Base-by-base conservation (phyloP, 1,140 invertebrate genomes). In the Drosophila obscura region DNA sequence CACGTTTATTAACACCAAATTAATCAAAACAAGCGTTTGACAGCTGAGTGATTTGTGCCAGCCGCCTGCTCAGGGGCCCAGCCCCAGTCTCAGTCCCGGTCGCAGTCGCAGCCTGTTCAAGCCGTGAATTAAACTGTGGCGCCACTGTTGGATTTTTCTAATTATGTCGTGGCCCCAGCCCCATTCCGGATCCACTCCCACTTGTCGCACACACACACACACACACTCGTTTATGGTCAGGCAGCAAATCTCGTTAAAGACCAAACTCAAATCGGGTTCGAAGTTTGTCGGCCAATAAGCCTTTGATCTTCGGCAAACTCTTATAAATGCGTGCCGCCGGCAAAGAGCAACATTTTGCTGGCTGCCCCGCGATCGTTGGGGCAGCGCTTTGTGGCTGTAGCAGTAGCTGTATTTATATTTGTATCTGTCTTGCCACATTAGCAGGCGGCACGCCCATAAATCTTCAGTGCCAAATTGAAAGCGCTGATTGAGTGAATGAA, bases 1-100 rank as follows among this genome's bases (percentile, higher is more conserved):
- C 44, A 62, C 82, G 77, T 77, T 39, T 81, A 88, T 87, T 85
- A 85, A 76, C 82, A 82, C 78, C 74, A 87, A 87, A 85, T 85
- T 87, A 85, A 85, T 85, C 82, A 85, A 76, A 69, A 82, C 78
- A 72, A 82, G 74, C 82, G 78, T 85, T 87, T 87, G 82, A 85
- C 82, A 82, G 83, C 57, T 85, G 82, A 85, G 65, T 85, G 82
- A 87, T 85, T 85, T 82, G 82, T 85, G 81, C 62, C 48, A 24
- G 55, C 39, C 55, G 22, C 22, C 41, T 31, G 59, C 51, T 7
- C 28, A 19, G 2, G 7, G 28, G 6, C 28, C 45, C 44, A 51
- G 66, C 43, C 31, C 9, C 35, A 39, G 9, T 2, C 31, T 5
- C 9, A 11, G 9, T 48, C 2, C 19, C 19, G 2, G 19, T 19